phyloP scores from a whole-genome alignment of 2,888 invertebrate genomes.

The Catocala fraxini region DNA sequence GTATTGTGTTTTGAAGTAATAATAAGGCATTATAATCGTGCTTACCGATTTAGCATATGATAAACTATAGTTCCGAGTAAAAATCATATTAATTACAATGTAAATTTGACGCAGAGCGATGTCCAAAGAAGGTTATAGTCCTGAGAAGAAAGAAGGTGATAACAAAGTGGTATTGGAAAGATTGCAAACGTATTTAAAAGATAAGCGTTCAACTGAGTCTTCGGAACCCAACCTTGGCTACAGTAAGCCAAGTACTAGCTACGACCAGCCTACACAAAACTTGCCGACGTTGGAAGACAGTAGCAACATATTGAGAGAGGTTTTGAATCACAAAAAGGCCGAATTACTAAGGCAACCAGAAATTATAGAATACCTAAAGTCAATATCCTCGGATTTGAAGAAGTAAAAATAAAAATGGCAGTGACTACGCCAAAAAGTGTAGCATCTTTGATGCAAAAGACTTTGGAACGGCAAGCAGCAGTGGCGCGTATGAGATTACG shows the following conservation, averaged over 20 bases:
- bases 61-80: neutral
- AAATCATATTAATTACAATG: constrained; percentile 40
- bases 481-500: constrained; percentile 75
- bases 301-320: constrained; percentile 78
- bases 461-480: constrained; percentile 75
- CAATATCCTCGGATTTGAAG: constrained; percentile 76
- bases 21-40: neutral
- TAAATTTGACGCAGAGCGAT: constrained; percentile 64
- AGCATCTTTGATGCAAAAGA: constrained; percentile 79
- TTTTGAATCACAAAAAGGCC: constrained; percentile 82
- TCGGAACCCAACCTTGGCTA: constrained; percentile 66
- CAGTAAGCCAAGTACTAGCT: constrained; percentile 78
- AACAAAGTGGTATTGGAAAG: constrained; percentile 83
- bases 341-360: constrained; percentile 82
- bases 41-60: neutral
- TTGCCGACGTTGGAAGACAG: constrained; percentile 70
- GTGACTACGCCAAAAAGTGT: constrained; percentile 75
- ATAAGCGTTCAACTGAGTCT: constrained; percentile 75
- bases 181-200: constrained; percentile 82
- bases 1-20: neutral
- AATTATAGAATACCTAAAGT: constrained; percentile 76
- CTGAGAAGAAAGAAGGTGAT: constrained; percentile 83
- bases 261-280: constrained; percentile 64
- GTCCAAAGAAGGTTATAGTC: constrained; percentile 85
- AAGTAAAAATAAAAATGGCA: constrained; percentile 81